A percentile compares a stretch with the other conserved stretches of the same genome.
Evolutionary conservation across 2,888 invertebrate genomes (phyloP).

Genomic region (Pegoplata infirma): DNA sequence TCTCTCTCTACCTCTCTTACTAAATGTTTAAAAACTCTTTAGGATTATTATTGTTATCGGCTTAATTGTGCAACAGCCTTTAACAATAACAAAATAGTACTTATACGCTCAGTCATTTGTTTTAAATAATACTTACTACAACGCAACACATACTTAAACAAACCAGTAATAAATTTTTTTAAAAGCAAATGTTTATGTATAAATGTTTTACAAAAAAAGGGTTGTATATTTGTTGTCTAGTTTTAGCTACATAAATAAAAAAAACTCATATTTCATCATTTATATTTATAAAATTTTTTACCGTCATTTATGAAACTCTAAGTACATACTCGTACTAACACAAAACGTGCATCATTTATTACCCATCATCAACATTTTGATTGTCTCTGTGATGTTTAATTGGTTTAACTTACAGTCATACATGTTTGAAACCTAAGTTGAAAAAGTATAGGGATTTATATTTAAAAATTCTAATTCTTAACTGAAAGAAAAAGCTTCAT

Average conservation of each 20-base stretch:
- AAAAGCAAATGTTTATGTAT: neutral
- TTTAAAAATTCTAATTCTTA: too few relatives aligned
- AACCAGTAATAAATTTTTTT: too few relatives aligned
- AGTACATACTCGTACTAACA: constrained; percentile 11
- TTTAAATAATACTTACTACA: constrained; percentile 43
- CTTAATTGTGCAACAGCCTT: constrained; percentile 63
- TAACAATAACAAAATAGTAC: constrained; percentile 58
- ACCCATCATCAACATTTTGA: constrained; percentile 49
- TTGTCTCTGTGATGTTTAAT: constrained; percentile 33
- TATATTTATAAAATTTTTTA: constrained; percentile 5
- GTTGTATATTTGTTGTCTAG: neutral
- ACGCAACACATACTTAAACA: neutral
- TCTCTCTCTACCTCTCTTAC: neutral
- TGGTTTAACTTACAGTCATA: constrained; percentile 1
- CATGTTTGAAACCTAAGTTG: neutral
- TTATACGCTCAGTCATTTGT: constrained; percentile 59
- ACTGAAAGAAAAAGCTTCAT: too few relatives aligned
- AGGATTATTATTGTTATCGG: constrained; percentile 60
- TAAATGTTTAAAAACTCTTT: constrained; percentile 7
- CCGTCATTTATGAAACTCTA: constrained; percentile 21
- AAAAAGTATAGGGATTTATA: too few relatives aligned
- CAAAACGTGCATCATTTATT: constrained; percentile 57
- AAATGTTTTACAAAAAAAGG: neutral
- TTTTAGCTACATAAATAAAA: neutral
- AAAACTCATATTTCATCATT: neutral